Evolutionary conservation across 2,797 vertebrate genomes (phyloP), one percentile per base, ranked within the genome.

Genomic region (Myotis myotis): DNA sequence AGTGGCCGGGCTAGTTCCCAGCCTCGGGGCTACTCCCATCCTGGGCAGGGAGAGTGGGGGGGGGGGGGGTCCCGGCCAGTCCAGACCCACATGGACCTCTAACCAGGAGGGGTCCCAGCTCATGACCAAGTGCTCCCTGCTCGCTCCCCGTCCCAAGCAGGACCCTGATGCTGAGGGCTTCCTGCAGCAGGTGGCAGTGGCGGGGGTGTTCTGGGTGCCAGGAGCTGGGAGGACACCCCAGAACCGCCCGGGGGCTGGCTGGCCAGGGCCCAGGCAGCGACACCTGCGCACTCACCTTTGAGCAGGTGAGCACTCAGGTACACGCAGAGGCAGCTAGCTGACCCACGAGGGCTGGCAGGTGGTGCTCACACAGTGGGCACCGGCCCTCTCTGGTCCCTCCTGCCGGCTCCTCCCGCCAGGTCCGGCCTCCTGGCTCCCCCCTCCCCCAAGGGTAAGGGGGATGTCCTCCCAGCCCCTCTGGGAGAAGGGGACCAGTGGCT

Each of bases 301-400:
- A 23, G 6, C 81, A 33, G 89, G 36, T 23, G 55, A 23, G 36
- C 8, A 0, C 23, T 17, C 6, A 3, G 71, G 64, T 1, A 2
- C 10, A 30, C 1, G 41, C 12, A 0, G 38, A 1, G 2, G 16
- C 20, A 5, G 38, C 28, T 80, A 6, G 17, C 74, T 16, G 76
- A 68, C 57, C 8, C 6, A 0, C 0, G 30, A 0, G n/a, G 15
- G 1, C 11, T 2, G 8, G 3, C 30, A 5, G 66, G 36, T 3
- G 13, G 1, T 22, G 2, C 51, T 36, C 33, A 1, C 8, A 6
- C 22, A 0, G 33, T 3, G 4, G 2, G 3, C 28, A 7, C 28
- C 60, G 12, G 55, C 16, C 9, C 55, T 68, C 68, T 10, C 57
- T 7, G 19, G 2, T 2, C 10, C n/a, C 70, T 33, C 33, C 22